Evolutionary conservation across 2,797 vertebrate species (phyloP).

Genomic region (Trachops cirrhosus): DNA sequence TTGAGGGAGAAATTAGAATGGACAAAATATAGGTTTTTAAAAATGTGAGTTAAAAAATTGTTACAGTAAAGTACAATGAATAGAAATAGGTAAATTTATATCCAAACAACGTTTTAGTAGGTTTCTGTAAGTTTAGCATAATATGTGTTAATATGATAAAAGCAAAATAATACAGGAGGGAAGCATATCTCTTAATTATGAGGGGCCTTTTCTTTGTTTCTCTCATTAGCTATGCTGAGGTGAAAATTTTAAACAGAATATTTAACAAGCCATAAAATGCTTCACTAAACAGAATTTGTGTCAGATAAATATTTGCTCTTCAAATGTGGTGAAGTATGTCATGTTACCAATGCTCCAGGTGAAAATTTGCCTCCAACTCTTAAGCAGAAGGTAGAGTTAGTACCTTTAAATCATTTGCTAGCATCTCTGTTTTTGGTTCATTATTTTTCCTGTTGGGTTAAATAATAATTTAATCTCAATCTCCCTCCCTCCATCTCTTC

Average conservation of each 20-base stretch:
- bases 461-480: slow-evolving; percentile 51
- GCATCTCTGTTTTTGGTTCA: not conserved
- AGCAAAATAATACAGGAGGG: slow-evolving; percentile 21
- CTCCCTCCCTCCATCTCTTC: not conserved
- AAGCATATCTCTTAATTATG: not conserved
- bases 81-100: not conserved
- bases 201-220: not conserved
- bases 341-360: slow-evolving; percentile 57
- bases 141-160: not conserved
- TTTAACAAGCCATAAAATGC: slow-evolving; percentile 45
- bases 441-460: slow-evolving; percentile 30
- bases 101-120: not conserved
- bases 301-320: slow-evolving; percentile 64
- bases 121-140: not conserved
- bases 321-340: slow-evolving; percentile 51
- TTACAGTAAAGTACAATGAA: not conserved
- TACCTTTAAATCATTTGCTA: slow-evolving; percentile 52
- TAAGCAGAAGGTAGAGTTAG: slow-evolving; percentile 49
- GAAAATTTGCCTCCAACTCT: slow-evolving; percentile 61
- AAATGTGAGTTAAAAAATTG: not conserved
- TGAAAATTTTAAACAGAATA: slow-evolving; percentile 39
- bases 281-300: slow-evolving; percentile 61
- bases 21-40: not conserved
- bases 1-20: not conserved
- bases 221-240: not conserved